Evolutionary conservation across 2,888 invertebrate genomes (phyloP).

Genomic region (Cerastis leucographa): DNA sequence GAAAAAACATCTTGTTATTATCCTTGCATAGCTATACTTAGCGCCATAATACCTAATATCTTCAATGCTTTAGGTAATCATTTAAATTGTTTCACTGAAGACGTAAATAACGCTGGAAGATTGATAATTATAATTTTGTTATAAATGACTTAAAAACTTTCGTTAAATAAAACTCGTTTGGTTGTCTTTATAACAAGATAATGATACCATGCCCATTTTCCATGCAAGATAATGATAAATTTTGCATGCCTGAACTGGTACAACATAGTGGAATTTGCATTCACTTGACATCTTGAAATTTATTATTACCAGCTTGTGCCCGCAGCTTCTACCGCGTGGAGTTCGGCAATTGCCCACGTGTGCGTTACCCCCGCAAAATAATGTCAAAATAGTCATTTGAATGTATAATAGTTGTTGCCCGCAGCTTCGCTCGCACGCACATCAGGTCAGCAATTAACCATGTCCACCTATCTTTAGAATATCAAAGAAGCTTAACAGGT

Average conservation of each 20-base stretch:
- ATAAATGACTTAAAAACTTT: not conserved
- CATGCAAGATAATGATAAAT: too few relatives aligned
- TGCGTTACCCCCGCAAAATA: too few relatives aligned
- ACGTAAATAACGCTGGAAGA: not conserved
- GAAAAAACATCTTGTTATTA: slow-evolving; percentile 27
- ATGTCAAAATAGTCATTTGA: too few relatives aligned
- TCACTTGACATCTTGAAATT: too few relatives aligned
- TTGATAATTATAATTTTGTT: not conserved
- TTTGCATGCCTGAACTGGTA: too few relatives aligned
- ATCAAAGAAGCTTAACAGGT: not conserved
- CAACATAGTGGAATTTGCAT: too few relatives aligned
- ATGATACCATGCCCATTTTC: too few relatives aligned
- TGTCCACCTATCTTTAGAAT: not conserved
- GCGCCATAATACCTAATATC: not conserved
- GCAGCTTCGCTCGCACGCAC: too few relatives aligned
- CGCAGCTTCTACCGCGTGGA: too few relatives aligned
- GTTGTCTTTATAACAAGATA: not conserved
- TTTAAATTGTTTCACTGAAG: not conserved
- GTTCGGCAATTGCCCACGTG: too few relatives aligned
- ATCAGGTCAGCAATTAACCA: not conserved
- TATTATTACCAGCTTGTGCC: too few relatives aligned
- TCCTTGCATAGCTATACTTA: slow-evolving; percentile 1
- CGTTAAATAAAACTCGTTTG: not conserved
- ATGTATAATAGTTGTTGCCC: too few relatives aligned
- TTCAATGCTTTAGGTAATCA: not conserved